These are phyloP conservation scores for Nothocercus nigrocapillus DNA, from an alignment of 2,113 vertebrate species.

Conservation along the genomic window DNA sequence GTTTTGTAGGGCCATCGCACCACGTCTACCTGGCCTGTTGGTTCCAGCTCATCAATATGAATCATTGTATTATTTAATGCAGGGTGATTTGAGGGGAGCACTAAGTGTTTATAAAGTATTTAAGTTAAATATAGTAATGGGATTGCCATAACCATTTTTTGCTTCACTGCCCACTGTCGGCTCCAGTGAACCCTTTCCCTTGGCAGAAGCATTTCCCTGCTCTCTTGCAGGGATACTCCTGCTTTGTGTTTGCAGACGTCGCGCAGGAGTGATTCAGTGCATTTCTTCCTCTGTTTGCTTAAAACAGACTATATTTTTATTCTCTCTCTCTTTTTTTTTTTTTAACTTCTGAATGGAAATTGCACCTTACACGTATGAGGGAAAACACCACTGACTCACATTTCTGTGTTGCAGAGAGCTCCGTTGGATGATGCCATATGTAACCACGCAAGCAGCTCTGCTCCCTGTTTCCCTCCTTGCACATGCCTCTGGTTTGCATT, in stretches of 20 bases:
- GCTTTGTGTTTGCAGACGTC: accelerated
- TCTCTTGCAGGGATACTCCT: accelerated
- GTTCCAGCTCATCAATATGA: neutral
- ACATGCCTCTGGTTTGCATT: neutral
- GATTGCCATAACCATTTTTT: neutral
- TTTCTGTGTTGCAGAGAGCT: neutral
- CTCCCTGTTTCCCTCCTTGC: neutral
- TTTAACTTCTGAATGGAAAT: neutral
- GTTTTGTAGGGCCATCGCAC: accelerated
- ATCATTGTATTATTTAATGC: accelerated
- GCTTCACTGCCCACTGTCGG: accelerated
- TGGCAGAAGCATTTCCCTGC: neutral
- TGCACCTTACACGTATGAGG: accelerated
- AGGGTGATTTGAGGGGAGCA: neutral
- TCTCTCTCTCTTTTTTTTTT: neutral
- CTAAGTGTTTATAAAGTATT: neutral
- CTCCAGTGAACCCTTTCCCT: neutral
- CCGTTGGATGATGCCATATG: neutral
- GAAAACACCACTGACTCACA: neutral
- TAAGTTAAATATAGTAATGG: neutral
- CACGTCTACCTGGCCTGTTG: accelerated
- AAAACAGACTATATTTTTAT: neutral
- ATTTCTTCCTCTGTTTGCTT: neutral
- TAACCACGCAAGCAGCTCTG: neutral
- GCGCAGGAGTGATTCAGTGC: accelerated